A percentile compares a stretch with the other conserved stretches of the same genome.
These are phyloP conservation scores for Cyclina sinensis DNA, from an alignment of 1,140 invertebrate genomes.

Conservation along the genomic window DNA sequence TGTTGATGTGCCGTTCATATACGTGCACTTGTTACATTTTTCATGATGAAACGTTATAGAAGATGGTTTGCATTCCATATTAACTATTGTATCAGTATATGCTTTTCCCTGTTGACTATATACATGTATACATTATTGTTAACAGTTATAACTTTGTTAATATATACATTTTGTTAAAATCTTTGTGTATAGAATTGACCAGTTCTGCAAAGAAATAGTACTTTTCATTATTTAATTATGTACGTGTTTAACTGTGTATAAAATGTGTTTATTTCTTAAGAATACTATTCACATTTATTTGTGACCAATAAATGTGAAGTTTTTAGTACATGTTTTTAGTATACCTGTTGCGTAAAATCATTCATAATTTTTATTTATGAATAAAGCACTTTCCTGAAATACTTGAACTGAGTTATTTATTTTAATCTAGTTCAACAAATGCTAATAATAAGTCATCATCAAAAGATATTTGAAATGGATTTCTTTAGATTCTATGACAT, in stretches of 20 bases:
- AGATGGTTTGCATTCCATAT: background rate
- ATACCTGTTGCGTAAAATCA: conserved; percentile 45
- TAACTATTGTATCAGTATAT: background rate
- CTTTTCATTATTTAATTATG: conserved; percentile 6
- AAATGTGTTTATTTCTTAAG: background rate
- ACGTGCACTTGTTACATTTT: background rate
- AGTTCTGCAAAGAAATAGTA: background rate
- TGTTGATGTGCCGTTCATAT: no score
- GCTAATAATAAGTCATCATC: no score
- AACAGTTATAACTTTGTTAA: conserved; percentile 14
- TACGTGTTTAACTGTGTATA: conserved; percentile 34
- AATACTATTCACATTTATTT: conserved; percentile 5
- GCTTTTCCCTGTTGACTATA: background rate
- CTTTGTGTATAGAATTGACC: conserved; percentile 14
- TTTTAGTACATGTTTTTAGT: conserved; percentile 20
- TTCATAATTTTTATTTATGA: conserved; percentile 56
- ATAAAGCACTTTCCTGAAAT: conserved; percentile 53
- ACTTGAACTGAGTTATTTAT: background rate
- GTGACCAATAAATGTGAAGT: background rate
- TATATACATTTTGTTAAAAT: conserved; percentile 33
- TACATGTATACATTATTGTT: conserved; percentile 38
- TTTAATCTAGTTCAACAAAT: no score
- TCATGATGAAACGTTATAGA: background rate
- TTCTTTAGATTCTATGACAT: no score
- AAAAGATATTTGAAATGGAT: no score